Conservation (phyloP, 2,888 invertebrate genomes). For the Trypoxylon attenuatum region DNA sequence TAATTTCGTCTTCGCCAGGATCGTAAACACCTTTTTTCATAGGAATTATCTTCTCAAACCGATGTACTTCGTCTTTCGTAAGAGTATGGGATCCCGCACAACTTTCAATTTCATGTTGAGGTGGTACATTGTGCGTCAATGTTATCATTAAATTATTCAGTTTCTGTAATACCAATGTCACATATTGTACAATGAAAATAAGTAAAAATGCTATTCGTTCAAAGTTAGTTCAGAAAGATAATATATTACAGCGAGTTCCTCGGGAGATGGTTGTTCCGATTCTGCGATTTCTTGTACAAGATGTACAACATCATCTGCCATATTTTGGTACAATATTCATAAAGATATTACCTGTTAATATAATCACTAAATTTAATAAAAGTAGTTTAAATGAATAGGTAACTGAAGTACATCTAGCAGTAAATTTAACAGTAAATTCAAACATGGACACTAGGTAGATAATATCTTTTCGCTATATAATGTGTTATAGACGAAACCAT, state of each 20-base stretch:
- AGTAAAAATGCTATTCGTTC: neutral
- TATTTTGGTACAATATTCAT: no score
- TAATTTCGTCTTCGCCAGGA: constrained; percentile 53
- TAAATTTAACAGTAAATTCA: no score
- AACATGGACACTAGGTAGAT: no score
- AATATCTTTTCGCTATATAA: no score
- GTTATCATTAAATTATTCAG: constrained; percentile 34
- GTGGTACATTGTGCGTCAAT: constrained; percentile 48
- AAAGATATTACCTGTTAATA: no score
- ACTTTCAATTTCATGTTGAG: constrained; percentile 58
- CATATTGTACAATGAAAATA: neutral
- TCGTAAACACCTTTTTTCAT: constrained; percentile 51
- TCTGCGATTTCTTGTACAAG: constrained; percentile 5
- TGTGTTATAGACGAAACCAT: no score
- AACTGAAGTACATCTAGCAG: no score
- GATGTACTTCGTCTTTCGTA: constrained; percentile 34
- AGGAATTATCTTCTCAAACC: constrained; percentile 32
- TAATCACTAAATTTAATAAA: no score
- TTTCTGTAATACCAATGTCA: constrained; percentile 31
- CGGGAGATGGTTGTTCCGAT: neutral
- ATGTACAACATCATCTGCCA: constrained; percentile 23
- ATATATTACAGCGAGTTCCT: constrained; percentile 13
- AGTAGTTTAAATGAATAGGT: no score
- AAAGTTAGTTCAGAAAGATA: neutral
- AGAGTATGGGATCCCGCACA: constrained; percentile 52